phyloP scores from a whole-genome alignment of 2,888 invertebrate species.

The Neocrepidodera transversa region DNA sequence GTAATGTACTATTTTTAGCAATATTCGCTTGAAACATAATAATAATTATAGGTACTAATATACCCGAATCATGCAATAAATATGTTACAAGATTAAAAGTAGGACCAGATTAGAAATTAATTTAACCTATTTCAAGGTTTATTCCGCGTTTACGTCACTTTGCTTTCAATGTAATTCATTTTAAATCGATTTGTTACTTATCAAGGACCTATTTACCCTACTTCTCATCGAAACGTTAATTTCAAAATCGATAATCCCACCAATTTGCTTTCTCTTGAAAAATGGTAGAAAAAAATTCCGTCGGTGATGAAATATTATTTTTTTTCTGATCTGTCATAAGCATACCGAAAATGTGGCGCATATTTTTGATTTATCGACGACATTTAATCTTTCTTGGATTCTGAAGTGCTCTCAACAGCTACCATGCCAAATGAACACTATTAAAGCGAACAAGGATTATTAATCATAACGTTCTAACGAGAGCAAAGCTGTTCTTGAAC shows the following conservation, averaged over 20 bases:
- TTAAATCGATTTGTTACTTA: conserved; percentile 4
- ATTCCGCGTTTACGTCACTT: conserved; percentile 8
- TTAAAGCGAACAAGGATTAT: conserved; percentile 12
- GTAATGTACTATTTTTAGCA: too few relatives aligned
- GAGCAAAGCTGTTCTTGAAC: too few relatives aligned
- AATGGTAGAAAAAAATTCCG: too few relatives aligned
- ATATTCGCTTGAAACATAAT: not conserved
- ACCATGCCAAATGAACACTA: conserved; percentile 7
- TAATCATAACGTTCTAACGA: not conserved
- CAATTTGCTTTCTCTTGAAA: too few relatives aligned
- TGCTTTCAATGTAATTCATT: conserved; percentile 9
- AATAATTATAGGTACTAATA: too few relatives aligned
- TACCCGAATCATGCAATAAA: not conserved
- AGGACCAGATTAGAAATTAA: conserved; percentile 5
- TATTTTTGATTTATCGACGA: conserved; percentile 9
- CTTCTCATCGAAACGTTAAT: not conserved
- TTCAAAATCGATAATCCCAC: not conserved
- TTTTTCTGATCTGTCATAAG: not conserved
- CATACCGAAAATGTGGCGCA: not conserved
- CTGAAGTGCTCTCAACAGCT: not conserved
- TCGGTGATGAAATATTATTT: too few relatives aligned
- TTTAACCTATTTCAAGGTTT: conserved; percentile 9
- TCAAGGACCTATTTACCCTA: not conserved
- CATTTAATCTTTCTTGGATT: conserved; percentile 5
- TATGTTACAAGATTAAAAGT: not conserved